Base-by-base conservation (phyloP, 2,888 invertebrate species). In the Agonopterix heracliana region DNA sequence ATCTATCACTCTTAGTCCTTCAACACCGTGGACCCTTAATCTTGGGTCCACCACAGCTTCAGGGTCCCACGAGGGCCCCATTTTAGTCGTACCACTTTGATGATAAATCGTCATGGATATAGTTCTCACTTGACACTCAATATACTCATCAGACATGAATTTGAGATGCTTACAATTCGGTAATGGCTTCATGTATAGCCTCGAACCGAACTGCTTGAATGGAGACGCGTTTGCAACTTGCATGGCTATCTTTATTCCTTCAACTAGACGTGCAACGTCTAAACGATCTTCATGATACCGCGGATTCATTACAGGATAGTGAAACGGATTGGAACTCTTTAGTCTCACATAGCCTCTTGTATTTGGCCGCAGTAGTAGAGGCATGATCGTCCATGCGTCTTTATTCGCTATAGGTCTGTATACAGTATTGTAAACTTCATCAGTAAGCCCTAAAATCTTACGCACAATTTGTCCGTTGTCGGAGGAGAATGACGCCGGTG, bases 31-130 rank as follows among this genome's bases (percentile, higher is more conserved):
- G 0, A 96, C 95, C 44, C 91, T 88, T 42, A 96, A 76, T 52
- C 93, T 89, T 0, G 95, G 92, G 82, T 96, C 96, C 0, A 96
- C 96, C 0, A 96, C 96, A 0, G 96, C 95, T 11, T 90, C 91
- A 0, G 89, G 85, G 71, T 96, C 96, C 88, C 91, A 92, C 1
- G 90, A 81, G 0, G 95, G 95, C 7, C 96, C 96, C 96, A 96
- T 96, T 77, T 96, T 96, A 11, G 95, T 91, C 0, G 96, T 96
- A 7, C 96, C 96, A 42, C 94, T 93, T 0, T 96, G 96, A 86
- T 96, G 96, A 71, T 96, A 96, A 64, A 96, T 95, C 2, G 96
- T 96, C 94, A 96, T 95, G 3, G 96, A 93, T 61, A 96, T 94
- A 47, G 95, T 95, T 36, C 96, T 88, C 46, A 95, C 94, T 74